Evolutionary conservation across 2,113 vertebrate genomes (phyloP), one percentile per base, ranked within the genome.

Genomic region (Grammomys surdaster): DNA sequence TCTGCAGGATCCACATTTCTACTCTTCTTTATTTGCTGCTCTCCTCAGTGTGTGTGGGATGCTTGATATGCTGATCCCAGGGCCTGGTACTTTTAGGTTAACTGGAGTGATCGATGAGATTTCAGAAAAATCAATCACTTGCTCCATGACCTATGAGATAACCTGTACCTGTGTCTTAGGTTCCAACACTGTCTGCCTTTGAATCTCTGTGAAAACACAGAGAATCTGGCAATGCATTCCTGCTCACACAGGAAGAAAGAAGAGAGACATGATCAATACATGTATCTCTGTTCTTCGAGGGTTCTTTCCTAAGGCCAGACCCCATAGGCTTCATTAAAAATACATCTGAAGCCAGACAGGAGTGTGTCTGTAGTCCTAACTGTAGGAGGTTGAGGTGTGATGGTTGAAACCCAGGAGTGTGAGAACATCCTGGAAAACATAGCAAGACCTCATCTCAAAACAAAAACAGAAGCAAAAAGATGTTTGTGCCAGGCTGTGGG

Each of bases 171-270:
- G 88, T 88, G 48, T 88, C 81, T n/a, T 20, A 73, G 46, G 13
- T 93, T 75, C 54, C 20, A 40, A 31, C 43, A 8, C 73, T 73
- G 82, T 88, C 56, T 92, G 63, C 28, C 31, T 20, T 31, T 40
- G 58, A 89, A 22, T 77, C 40, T 2, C 13, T 58, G 65, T 92
- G 65, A 92, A 94, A 90, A 75, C 56, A 90, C 40, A 51, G 40
- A 75, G 94, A 85, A 86, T 46, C 17, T 48, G 81, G 48, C 85
- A 86, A 87, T 88, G 67, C 86, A 95, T 92, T 92, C 82, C 67
- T 73, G 72, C 54, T 84, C 77, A 36, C 85, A 60, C 6, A 56
- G 51, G 73, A 96, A 93, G 90, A 92, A 97, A 93, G 85, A 76
- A 81, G 63, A 89, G 22, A 89, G 80, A 95, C 31, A 28, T 31